Evolutionary conservation across 2,113 vertebrate species (phyloP), one percentile per base, ranked within the genome.

Genomic region (Phocoena phocoena): DNA sequence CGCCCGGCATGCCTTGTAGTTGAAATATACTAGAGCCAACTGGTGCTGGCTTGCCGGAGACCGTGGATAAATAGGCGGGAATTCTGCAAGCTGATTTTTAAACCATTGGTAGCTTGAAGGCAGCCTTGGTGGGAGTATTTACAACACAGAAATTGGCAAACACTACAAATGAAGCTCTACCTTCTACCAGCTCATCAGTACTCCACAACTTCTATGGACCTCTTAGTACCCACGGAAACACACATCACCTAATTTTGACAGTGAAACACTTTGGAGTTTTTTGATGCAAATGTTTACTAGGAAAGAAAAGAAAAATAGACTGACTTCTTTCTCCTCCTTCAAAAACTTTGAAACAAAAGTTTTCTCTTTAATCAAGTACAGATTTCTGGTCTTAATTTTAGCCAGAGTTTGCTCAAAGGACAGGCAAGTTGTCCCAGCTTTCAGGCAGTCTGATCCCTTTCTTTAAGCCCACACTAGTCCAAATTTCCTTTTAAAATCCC

Each of bases 311-410:
- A 55, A 84, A 87, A 94, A 80, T 18, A 41, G 47, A 28, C 55
- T 36, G 15, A 47, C 44, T 79, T 92, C 8, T 47, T 89, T 95
- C 74, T 79, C n/a, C 8, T 89, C 36, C 55, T 73, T 80, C 50
- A 84, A 97, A 96, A 71, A 15, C 41, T 89, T 86, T 71, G 80
- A 90, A 96, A 86, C 14, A 47, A 74, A 95, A 76, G 28, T 38
- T 44, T 62, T 60, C n/a, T 71, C 33, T 70, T 79, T 93, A 25
- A 84, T 92, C 33, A 58, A 95, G 60, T 77, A 71, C 31, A 87
- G 68, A 50, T 83, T 92, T 96, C 73, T 96, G 74, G 36, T 81
- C n/a, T 93, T 95, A 91, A 96, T 91, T 94, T 91, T 96, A 85
- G 92, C 13, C 44, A 93, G 88, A 90, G 33, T 88, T 84, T 87